A percentile compares a stretch with the other conserved stretches of the same genome.
These are phyloP conservation scores for Thera obeliscata DNA, from an alignment of 2,888 invertebrate genomes.

Conservation along the genomic window DNA sequence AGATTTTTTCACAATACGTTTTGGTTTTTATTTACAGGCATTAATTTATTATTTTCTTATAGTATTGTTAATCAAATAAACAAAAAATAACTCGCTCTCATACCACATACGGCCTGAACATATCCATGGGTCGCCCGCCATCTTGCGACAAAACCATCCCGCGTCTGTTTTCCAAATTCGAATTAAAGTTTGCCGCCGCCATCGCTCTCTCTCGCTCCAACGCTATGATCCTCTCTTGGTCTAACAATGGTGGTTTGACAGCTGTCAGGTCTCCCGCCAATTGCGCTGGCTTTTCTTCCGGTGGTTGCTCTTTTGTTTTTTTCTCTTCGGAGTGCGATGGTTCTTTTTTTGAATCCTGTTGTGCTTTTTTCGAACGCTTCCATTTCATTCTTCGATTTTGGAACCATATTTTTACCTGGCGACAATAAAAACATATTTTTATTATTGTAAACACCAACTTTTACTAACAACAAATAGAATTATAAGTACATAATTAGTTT, in stretches of 20 bases:
- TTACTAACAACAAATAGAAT: neutral
- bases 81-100: conserved; percentile 71
- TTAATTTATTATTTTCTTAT: neutral
- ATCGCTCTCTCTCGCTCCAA: conserved; percentile 77
- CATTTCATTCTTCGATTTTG: conserved; percentile 99
- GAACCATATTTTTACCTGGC: conserved; percentile 98
- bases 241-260: conserved; percentile 77
- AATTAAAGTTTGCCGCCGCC: conserved; percentile 81
- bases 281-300: conserved; percentile 65
- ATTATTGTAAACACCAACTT: neutral
- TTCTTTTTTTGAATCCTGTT: conserved; percentile 92
- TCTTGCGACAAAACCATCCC: conserved; percentile 76
- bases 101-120: conserved; percentile 84
- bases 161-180: conserved; percentile 79
- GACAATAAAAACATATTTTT: conserved; percentile 29
- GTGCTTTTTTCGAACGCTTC: conserved; percentile 98
- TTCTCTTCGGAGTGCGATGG: conserved; percentile 67
- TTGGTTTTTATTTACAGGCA: neutral
- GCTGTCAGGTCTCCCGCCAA: conserved; percentile 76
- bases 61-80: conserved; percentile 1
- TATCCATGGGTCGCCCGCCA: conserved; percentile 73
- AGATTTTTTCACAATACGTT: neutral
- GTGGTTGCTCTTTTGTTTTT: conserved; percentile 63
- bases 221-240: conserved; percentile 80
- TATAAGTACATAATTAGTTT: too few species aligned